Evolutionary conservation across 2,113 vertebrate genomes (phyloP).

Genomic region (Hippolais icterina): DNA sequence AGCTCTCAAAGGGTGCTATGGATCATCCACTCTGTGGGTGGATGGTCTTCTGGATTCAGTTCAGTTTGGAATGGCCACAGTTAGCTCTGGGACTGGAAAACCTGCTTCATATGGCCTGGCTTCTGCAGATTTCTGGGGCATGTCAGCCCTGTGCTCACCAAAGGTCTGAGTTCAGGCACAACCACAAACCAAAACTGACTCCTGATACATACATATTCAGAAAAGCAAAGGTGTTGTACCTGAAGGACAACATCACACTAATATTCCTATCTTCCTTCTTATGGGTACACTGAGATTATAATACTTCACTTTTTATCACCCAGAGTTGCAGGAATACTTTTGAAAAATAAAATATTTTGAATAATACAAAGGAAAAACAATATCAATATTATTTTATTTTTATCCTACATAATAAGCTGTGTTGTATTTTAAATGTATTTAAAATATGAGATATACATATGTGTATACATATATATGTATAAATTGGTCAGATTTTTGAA

Average conservation of each 20-base stretch:
- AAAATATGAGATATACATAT: not conserved
- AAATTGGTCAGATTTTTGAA: not conserved
- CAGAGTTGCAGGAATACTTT: not conserved
- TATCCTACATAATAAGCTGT: not conserved
- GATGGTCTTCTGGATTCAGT: not conserved
- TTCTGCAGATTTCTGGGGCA: not conserved
- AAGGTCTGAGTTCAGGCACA: not conserved
- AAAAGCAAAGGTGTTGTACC: not conserved
- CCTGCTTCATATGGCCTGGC: not conserved
- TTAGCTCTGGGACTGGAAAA: not conserved
- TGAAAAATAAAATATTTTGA: not conserved
- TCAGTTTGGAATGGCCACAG: rapidly evolving
- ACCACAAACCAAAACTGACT: not conserved
- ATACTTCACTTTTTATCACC: not conserved
- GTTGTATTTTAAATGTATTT: not conserved
- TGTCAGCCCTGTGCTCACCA: rapidly evolving
- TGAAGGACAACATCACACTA: not conserved
- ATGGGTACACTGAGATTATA: not conserved
- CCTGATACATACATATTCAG: not conserved
- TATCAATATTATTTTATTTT: not conserved
- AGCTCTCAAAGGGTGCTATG: not conserved
- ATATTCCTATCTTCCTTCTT: not conserved
- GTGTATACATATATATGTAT: no score
- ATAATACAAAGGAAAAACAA: not conserved
- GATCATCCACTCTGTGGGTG: rapidly evolving